Conservation (phyloP, 2,797 vertebrate species). For the Kryptopterus vitreolus region DNA sequence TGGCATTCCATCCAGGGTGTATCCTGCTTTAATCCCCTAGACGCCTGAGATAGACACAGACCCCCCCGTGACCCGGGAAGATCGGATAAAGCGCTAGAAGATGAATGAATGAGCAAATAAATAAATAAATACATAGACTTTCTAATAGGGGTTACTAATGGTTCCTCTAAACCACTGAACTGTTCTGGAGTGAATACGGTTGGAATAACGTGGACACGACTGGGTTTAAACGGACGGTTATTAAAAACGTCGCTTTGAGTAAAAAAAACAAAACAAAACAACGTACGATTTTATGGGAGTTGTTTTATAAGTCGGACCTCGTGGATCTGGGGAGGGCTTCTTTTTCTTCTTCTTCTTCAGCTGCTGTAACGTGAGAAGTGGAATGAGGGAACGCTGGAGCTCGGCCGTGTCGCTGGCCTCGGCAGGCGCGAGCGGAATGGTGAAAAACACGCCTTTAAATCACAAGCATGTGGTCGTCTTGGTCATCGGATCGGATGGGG, state of each 20-base stretch:
- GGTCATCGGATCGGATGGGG: constrained; percentile 28
- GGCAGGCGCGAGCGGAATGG: constrained; percentile 37
- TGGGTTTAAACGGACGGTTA: neutral
- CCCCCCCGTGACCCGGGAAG: too few relatives aligned
- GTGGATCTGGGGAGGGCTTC: constrained; percentile 5
- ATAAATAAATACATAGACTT: neutral
- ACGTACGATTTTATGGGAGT: neutral
- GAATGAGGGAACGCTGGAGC: constrained; percentile 7
- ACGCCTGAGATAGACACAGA: too few relatives aligned
- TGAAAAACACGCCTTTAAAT: constrained; percentile 37
- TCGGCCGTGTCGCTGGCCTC: constrained; percentile 17
- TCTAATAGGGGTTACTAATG: constrained; percentile 14
- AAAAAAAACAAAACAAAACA: too few relatives aligned
- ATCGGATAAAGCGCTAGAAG: too few relatives aligned
- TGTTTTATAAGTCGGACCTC: neutral
- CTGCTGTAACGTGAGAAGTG: constrained; percentile 31
- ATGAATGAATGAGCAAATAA: too few relatives aligned
- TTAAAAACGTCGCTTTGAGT: neutral
- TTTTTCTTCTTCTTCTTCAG: too few relatives aligned
- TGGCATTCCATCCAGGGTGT: too few relatives aligned
- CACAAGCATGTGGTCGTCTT: constrained; percentile 46
- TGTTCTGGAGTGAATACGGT: neutral
- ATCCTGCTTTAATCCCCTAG: too few relatives aligned
- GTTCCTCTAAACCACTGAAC: neutral
- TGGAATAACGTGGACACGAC: constrained; percentile 10